Conservation (phyloP, 2,113 vertebrate species). For the Pygoscelis antarcticus region DNA sequence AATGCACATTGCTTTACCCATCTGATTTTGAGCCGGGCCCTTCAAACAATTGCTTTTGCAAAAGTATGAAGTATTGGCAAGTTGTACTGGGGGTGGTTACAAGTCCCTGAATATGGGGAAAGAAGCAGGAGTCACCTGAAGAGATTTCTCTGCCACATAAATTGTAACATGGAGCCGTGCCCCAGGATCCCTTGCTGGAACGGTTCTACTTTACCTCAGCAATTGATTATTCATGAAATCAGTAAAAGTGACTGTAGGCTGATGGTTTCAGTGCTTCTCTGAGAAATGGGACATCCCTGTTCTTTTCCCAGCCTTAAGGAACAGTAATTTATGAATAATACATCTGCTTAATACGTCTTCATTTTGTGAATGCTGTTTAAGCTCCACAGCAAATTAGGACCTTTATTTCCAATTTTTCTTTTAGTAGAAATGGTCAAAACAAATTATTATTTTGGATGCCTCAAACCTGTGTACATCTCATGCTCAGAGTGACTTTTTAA, state of each 20-base stretch:
- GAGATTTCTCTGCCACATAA: not conserved
- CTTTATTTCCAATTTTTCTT: not conserved
- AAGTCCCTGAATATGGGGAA: not conserved
- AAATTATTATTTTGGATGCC: not conserved
- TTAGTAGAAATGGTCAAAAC: not conserved
- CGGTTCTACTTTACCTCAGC: not conserved
- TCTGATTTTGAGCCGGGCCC: not conserved
- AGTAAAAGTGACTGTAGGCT: not conserved
- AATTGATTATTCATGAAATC: slow-evolving; percentile 14
- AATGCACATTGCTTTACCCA: not conserved
- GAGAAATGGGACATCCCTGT: not conserved
- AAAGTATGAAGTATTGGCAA: not conserved
- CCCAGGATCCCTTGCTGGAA: not conserved
- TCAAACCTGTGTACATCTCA: not conserved
- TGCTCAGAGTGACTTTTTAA: not conserved
- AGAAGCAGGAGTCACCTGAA: not conserved
- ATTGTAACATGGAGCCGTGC: not conserved
- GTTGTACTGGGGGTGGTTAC: not conserved
- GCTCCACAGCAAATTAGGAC: not conserved
- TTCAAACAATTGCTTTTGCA: not conserved
- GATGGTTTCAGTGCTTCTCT: not conserved
- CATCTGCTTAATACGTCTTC: not conserved
- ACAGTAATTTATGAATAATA: slow-evolving; percentile 5
- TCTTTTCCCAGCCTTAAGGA: not conserved
- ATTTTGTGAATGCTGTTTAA: not conserved